Percentiles rank a stretch among this genome's conserved stretches.
phyloP scores from a whole-genome alignment of 1,140 invertebrate species.

The Procambarus virginalis region DNA sequence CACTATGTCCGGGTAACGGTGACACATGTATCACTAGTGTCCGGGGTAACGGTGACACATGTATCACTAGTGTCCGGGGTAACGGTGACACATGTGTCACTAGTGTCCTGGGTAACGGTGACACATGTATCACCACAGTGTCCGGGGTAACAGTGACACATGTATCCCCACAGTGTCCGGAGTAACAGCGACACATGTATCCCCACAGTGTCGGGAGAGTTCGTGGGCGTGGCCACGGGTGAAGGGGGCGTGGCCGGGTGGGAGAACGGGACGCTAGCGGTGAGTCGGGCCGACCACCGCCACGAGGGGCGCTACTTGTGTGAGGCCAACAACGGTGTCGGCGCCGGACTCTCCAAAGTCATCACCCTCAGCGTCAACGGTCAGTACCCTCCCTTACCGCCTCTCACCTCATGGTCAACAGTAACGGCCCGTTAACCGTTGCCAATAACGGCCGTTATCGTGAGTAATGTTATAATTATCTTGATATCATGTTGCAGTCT shows the following conservation, averaged over 20 bases:
- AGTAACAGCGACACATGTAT: background rate
- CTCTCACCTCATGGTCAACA: background rate
- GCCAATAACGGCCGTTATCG: background rate
- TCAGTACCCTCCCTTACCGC: background rate
- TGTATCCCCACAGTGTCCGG: background rate
- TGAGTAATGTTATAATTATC: too few species aligned
- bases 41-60: too few species aligned
- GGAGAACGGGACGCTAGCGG: conserved; percentile 77
- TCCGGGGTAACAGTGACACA: too few species aligned
- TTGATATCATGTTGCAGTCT: background rate
- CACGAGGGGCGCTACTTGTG: conserved; percentile 78
- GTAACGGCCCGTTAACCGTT: background rate
- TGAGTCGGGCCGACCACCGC: conserved; percentile 73
- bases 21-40: too few species aligned
- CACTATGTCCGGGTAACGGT: too few species aligned
- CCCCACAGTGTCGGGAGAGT: conserved; percentile 40
- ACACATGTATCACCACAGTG: background rate
- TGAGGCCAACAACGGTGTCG: conserved; percentile 78
- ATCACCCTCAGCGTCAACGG: background rate
- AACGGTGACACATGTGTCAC: background rate
- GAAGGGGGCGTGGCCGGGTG: conserved; percentile 63
- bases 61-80: too few species aligned
- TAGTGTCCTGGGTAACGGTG: too few species aligned
- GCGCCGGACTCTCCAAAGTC: conserved; percentile 76
- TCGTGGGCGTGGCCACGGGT: conserved; percentile 46